Percentiles rank a stretch among this genome's conserved stretches.
These are phyloP conservation scores for Zygaena filipendulae DNA, from an alignment of 2,888 invertebrate species.

Conservation along the genomic window DNA sequence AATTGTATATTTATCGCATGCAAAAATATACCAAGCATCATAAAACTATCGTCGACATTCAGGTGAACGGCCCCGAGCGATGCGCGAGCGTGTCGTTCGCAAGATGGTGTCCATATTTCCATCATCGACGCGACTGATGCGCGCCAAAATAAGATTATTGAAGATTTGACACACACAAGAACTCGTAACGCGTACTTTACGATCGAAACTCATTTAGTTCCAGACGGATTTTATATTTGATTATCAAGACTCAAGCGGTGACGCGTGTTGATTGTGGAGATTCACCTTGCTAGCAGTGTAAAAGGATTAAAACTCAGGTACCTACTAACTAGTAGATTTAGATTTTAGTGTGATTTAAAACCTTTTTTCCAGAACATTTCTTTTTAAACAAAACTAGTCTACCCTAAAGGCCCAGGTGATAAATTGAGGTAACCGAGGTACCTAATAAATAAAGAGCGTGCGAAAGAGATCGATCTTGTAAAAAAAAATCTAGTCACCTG, in stretches of 20 bases:
- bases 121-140: slow-evolving; percentile 59
- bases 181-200: slow-evolving; percentile 41
- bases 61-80: slow-evolving; percentile 59
- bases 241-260: background rate
- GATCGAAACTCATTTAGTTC: slow-evolving; percentile 42
- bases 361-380: too few species aligned
- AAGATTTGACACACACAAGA: slow-evolving; percentile 59
- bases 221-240: background rate
- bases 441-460: too few species aligned
- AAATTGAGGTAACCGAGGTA: too few species aligned
- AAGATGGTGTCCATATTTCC: slow-evolving; percentile 60
- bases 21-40: slow-evolving; percentile 41
- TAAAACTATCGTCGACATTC: slow-evolving; percentile 55
- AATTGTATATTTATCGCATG: slow-evolving; percentile 48
- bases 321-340: too few species aligned
- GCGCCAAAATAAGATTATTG: slow-evolving; percentile 67
- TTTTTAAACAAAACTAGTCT: too few species aligned
- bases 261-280: too few species aligned
- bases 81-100: slow-evolving; percentile 42
- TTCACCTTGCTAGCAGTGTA: too few species aligned
- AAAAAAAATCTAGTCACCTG: too few species aligned
- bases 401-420: too few species aligned
- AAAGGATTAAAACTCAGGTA: too few species aligned
- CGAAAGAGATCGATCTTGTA: too few species aligned
- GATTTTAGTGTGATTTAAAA: too few species aligned